phyloP scores from a whole-genome alignment of 2,113 vertebrate genomes.

The Gracilinanus agilis region DNA sequence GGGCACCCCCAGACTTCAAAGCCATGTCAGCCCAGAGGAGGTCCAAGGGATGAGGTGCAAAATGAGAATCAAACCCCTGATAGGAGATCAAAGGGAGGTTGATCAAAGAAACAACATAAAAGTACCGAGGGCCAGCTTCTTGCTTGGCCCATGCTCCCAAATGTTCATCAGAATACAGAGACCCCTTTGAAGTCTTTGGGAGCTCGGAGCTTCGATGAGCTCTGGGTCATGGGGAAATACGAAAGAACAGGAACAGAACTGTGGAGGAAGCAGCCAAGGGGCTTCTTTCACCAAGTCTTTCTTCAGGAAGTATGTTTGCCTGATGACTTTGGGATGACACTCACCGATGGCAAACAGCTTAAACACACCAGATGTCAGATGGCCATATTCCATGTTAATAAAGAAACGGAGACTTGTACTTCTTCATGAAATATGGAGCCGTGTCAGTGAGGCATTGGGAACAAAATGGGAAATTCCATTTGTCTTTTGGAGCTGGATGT shows the following conservation, averaged over 20 bases:
- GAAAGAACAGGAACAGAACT: neutral
- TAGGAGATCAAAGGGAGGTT: constrained; percentile 72
- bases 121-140: constrained; percentile 56
- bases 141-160: constrained; percentile 67
- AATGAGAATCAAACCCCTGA: constrained; percentile 47
- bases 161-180: constrained; percentile 52
- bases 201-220: neutral
- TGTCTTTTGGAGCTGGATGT: neutral
- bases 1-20: constrained; percentile 68
- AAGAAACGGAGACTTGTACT: neutral
- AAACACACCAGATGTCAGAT: neutral
- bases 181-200: constrained; percentile 67
- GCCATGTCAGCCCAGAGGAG: constrained; percentile 60
- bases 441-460: rapidly evolving
- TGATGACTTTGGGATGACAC: neutral
- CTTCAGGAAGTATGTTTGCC: neutral
- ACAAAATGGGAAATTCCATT: neutral
- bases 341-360: neutral
- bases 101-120: constrained; percentile 73
- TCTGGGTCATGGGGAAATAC: constrained; percentile 42
- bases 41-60: constrained; percentile 55
- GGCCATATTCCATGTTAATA: neutral
- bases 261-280: neutral
- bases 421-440: neutral
- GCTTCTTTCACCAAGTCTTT: neutral